Evolutionary conservation across 2,113 vertebrate genomes (phyloP), one percentile per base, ranked within the genome.

Genomic region (Bufo bufo): DNA sequence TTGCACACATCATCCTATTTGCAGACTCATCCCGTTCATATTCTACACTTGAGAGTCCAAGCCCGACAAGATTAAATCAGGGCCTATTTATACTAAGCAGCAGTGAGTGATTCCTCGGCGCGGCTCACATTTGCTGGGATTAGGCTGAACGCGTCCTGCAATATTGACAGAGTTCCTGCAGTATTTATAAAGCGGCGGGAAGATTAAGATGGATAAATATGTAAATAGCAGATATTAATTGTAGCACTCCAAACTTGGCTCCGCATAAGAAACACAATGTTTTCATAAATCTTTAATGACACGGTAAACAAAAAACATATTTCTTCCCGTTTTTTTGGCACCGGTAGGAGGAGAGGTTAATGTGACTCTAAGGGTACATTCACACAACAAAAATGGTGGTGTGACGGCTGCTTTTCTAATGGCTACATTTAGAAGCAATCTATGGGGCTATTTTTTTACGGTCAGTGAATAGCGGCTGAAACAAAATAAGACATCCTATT

Each of bases 221-320:
- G 90, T 95, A 95, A 95, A 95, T 94, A 94, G 94, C 93, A 93
- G 94, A 94, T 95, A 95, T 92, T 93, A 92, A 93, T 92, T 90
- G 54, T 91, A 90, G 91, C 81, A 88, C 93, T 93, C 89, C 92
- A 89, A 91, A 93, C 93, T 92, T 89, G 1, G 0, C 89, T 90
- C 93, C 92, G 69, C 71, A 33, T 4, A 74, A 84, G 23, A 66
- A 66, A 92, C 89, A 71, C 89, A 14, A 92, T 4, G 0, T 89
- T 92, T 92, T 91, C 91, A 93, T 93, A 94, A 92, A 93, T 94
- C 92, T 93, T 91, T 95, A 93, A 94, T 93, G 92, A 94, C 90
- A 94, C 89, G 54, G 89, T 92, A 94, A 94, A 94, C 93, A 94
- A 90, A 50, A 49, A 63, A 43, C 58, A 65, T 65, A 56, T 88